Evolutionary conservation across 2,797 vertebrate genomes (phyloP), one percentile per base, ranked within the genome.

Genomic region (Uromys caudimaculatus): DNA sequence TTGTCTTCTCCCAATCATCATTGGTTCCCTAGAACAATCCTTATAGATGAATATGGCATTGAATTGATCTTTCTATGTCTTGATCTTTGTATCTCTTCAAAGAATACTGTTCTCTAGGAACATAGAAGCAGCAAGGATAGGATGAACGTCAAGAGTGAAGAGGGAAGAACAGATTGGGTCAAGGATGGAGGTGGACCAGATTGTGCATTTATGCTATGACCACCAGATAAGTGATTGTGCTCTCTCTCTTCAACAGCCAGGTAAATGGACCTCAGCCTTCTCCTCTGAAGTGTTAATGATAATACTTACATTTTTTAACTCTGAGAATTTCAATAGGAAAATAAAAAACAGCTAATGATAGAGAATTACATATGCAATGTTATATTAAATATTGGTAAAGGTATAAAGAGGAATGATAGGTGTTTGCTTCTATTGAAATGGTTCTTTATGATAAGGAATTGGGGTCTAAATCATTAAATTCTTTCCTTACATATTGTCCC

Each of bases 171-270:
- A 35, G 35, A 83, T 19, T 78, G 0, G 23, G 9, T 1, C 56
- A n/a, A 21, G 6, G 2, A 12, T 29, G 5, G 35, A 17, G 38
- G 27, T 4, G n/a, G 11, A 3, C 1, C 12, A 44, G 3, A 24
- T 1, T 1, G 17, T 60, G 27, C 4, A 9, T 27, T 47, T 71
- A 12, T 29, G 2, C 4, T 82, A 6, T 83, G 21, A 29, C 0
- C 11, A 8, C 44, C 23, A 35, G 27, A 85, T 19, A 77, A 24
- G 6, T n/a, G 16, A 62, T 29, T 21, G 0, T 9, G 0, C 2
- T 19, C 32, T 47, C 3, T 58, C 13, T 4, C 29, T 27, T 21
- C 8, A 52, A 38, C 8, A 60, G 17, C 2, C 17, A 24, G 69
- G 8, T 23, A 0, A 4, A 1, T 10, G 6, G 0, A 10, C 41